Conservation (phyloP, 2,888 invertebrate genomes). For the Plebejus anna region DNA sequence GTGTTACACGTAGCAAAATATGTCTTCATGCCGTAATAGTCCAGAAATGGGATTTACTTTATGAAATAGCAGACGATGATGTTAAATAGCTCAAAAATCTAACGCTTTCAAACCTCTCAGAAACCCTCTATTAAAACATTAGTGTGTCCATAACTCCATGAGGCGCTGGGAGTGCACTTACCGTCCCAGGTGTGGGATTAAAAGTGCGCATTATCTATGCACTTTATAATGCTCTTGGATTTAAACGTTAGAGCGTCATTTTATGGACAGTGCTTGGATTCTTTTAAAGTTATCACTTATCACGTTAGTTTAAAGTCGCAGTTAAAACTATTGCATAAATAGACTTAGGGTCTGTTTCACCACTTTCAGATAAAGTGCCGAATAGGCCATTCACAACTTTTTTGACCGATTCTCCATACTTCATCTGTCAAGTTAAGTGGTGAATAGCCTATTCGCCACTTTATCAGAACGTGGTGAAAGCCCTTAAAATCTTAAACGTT, state of each 20-base stretch:
- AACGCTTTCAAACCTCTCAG: not conserved
- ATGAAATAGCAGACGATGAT: not conserved
- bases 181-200: slow-evolving; percentile 64
- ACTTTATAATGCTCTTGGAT: slow-evolving; percentile 34
- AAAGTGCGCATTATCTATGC: slow-evolving; percentile 52
- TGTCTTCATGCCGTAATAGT: too few species aligned
- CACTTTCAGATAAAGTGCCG: too few species aligned
- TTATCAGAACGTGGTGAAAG: too few species aligned
- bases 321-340: not conserved
- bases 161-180: slow-evolving; percentile 54
- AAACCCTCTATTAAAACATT: not conserved
- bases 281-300: not conserved
- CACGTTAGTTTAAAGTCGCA: not conserved
- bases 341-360: too few species aligned
- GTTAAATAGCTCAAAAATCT: not conserved
- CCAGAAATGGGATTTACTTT: too few species aligned
- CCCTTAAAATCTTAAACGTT: too few species aligned
- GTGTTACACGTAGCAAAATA: too few species aligned
- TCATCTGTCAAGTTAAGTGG: too few species aligned
- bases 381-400: too few species aligned
- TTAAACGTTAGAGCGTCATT: slow-evolving; percentile 19
- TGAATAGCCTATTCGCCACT: too few species aligned
- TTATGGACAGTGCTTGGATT: not conserved
- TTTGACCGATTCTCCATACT: too few species aligned
- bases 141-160: slow-evolving; percentile 25